A percentile compares a stretch with the other conserved stretches of the same genome.
Evolutionary conservation across 2,113 vertebrate genomes (phyloP).

Genomic region (Hydrochoerus hydrochaeris): DNA sequence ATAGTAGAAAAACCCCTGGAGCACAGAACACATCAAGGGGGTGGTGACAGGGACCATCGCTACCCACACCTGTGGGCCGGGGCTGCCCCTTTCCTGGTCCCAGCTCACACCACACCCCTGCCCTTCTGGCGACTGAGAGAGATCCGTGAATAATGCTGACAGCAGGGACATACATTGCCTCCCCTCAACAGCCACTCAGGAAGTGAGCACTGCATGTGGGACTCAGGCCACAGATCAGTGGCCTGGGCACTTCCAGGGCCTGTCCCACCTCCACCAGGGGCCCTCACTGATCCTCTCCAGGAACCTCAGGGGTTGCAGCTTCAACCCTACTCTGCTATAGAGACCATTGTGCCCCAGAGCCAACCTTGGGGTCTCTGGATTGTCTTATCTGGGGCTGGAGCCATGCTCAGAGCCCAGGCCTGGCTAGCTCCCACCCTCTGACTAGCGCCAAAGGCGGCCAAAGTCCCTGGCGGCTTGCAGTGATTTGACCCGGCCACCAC

Average conservation of each 20-base stretch:
- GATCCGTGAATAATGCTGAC: not conserved
- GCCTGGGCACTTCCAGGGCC: not conserved
- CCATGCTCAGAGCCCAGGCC: not conserved
- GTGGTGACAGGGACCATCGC: not conserved
- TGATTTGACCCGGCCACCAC: not conserved
- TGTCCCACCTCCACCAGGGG: not conserved
- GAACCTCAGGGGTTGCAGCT: not conserved
- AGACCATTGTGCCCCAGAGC: not conserved
- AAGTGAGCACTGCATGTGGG: not conserved
- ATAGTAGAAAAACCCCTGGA: not conserved
- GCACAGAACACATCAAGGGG: not conserved
- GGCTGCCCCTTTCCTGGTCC: not conserved
- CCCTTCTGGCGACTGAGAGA: not conserved
- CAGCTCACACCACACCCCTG: not conserved
- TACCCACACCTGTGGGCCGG: not conserved
- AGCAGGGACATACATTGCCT: not conserved
- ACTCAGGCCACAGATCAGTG: not conserved
- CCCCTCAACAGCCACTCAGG: not conserved
- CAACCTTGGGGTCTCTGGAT: not conserved
- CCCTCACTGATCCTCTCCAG: not conserved
- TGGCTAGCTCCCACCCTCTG: not conserved
- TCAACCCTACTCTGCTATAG: not conserved
- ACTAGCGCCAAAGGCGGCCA: not conserved
- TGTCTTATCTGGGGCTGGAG: not conserved
- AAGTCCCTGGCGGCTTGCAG: not conserved